Percentiles rank a stretch among this genome's conserved stretches.
Evolutionary conservation across 2,113 vertebrate species (phyloP).

Genomic region (Lampris megalopsis): DNA sequence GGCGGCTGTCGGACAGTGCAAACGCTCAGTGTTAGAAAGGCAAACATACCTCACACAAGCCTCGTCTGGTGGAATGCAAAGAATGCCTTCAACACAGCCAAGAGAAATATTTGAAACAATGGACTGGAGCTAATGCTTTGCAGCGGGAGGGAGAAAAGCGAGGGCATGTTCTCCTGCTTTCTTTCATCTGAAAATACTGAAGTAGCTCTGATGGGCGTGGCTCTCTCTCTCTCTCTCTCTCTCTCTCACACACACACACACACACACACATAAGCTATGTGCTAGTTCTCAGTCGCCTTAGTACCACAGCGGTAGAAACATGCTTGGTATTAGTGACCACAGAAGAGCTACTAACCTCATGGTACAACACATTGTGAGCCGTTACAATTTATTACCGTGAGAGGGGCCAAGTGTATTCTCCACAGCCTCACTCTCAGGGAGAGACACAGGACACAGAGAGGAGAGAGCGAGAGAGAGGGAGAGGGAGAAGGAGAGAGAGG

Average conservation of each 20-base stretch:
- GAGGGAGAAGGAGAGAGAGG: constrained; percentile 37
- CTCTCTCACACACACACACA: constrained; percentile 3
- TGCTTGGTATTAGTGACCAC: constrained; percentile 8
- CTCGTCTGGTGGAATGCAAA: constrained; percentile 49
- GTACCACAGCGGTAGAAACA: constrained; percentile 6
- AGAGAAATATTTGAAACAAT: constrained; percentile 62
- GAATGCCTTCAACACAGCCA: constrained; percentile 49
- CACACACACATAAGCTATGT: neutral
- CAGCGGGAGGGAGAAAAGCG: constrained; percentile 31
- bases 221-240: constrained; percentile 15
- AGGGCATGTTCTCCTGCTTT: constrained; percentile 30
- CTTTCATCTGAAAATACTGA: constrained; percentile 55
- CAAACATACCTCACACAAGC: constrained; percentile 29
- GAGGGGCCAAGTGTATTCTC: constrained; percentile 51
- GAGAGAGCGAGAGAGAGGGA: neutral
- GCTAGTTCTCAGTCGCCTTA: neutral
- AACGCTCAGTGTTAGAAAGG: constrained; percentile 19
- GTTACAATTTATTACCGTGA: constrained; percentile 66
- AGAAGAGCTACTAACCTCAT: constrained; percentile 60
- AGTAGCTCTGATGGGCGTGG: constrained; percentile 30
- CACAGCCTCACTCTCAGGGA: constrained; percentile 15
- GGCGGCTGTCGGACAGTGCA: constrained; percentile 15
- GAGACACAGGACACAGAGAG: neutral
- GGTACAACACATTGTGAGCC: constrained; percentile 67
- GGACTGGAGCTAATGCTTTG: constrained; percentile 33